These are phyloP conservation scores for Drosophila lutescens DNA, from an alignment of 2,888 invertebrate species.

Conservation along the genomic window DNA sequence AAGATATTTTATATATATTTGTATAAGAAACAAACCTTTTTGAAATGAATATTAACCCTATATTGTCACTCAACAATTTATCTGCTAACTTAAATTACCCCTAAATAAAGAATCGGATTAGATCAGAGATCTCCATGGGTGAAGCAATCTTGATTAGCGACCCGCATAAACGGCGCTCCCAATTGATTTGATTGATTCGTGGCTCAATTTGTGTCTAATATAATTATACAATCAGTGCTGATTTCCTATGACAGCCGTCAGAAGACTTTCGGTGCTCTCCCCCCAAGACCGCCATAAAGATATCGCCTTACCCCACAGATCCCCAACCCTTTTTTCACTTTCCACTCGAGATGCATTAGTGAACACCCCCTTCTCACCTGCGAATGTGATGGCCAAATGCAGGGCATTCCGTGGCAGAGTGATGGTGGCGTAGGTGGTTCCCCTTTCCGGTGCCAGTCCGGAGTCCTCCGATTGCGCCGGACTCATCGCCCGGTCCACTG, in stretches of 20 bases:
- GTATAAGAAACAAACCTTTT: no score
- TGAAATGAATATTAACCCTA: no score
- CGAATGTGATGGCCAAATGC: conserved; percentile 84
- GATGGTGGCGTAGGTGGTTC: conserved; percentile 84
- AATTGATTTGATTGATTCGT: conserved; percentile 22
- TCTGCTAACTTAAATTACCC: background rate
- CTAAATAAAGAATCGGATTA: background rate
- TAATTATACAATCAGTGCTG: conserved; percentile 50
- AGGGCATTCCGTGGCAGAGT: conserved; percentile 84
- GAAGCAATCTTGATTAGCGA: conserved; percentile 1
- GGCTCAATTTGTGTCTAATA: conserved; percentile 30
- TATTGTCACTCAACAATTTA: background rate
- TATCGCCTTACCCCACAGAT: conserved; percentile 19
- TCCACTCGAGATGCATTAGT: conserved; percentile 26
- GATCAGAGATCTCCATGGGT: background rate
- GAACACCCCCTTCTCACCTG: conserved; percentile 74
- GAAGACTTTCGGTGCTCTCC: conserved; percentile 21
- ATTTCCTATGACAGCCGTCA: conserved; percentile 67
- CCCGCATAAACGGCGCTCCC: conserved; percentile 13
- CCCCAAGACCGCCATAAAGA: conserved; percentile 9
- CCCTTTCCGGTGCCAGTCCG: conserved; percentile 84
- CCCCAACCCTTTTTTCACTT: conserved; percentile 1
- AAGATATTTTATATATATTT: no score
- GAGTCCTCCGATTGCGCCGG: conserved; percentile 85
- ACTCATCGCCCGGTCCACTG: conserved; percentile 85